These are phyloP conservation scores for Cephus spinipes DNA, from an alignment of 2,888 invertebrate species.

Conservation along the genomic window DNA sequence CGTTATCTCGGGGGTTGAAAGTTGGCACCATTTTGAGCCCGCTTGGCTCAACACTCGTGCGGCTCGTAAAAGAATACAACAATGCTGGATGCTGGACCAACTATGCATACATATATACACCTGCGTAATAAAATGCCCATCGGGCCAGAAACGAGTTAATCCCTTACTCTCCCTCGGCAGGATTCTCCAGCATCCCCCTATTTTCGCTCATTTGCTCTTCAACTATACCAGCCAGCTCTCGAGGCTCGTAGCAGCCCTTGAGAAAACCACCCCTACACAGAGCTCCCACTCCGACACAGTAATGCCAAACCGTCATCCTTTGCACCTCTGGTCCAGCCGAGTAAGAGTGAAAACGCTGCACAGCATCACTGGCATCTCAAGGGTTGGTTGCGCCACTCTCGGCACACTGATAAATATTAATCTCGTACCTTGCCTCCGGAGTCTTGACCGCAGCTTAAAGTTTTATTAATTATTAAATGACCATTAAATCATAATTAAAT, in stretches of 20 bases:
- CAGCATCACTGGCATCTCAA: background rate
- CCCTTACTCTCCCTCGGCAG: background rate
- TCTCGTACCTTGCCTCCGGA: too few relatives aligned
- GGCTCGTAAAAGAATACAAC: conserved; percentile 20
- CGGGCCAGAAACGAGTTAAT: background rate
- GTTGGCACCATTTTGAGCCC: conserved; percentile 38
- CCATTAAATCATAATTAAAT: too few relatives aligned
- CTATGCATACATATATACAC: background rate
- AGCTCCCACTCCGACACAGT: background rate
- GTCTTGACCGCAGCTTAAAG: too few relatives aligned
- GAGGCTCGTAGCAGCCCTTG: background rate
- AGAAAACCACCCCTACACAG: background rate
- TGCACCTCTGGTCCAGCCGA: background rate
- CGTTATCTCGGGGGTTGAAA: conserved; percentile 32
- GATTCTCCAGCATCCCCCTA: background rate
- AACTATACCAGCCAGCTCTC: background rate
- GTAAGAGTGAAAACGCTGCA: background rate
- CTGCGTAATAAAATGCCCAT: conserved; percentile 21
- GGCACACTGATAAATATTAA: too few relatives aligned
- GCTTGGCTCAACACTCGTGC: background rate
- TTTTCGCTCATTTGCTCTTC: background rate
- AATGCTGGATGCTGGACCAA: conserved; percentile 3
- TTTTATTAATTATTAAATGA: too few relatives aligned
- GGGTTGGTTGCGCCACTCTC: too few relatives aligned
- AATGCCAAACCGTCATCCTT: background rate